Evolutionary conservation across 1,140 invertebrate genomes (phyloP).

Genomic region (Drosophila melanogaster): Release_6_plus_ISO1_MT NT_037436.4:12908501-12909000

Average conservation of each 20-base stretch:
- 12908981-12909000: not conserved
- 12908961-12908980: slow-evolving; percentile 18
- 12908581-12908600: slow-evolving; percentile 56
- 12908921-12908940: slow-evolving; percentile 47
- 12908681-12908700: slow-evolving; percentile 72
- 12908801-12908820: slow-evolving; percentile 25
- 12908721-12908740: slow-evolving; percentile 75
- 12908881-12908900: slow-evolving; percentile 15
- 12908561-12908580: slow-evolving; percentile 68
- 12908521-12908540: slow-evolving; percentile 20
- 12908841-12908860: slow-evolving; percentile 57
- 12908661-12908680: slow-evolving; percentile 47
- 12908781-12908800: slow-evolving; percentile 12
- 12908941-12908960: slow-evolving; percentile 55
- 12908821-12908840: slow-evolving; percentile 22
- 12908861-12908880: slow-evolving; percentile 40
- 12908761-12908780: slow-evolving; percentile 28
- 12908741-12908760: slow-evolving; percentile 41
- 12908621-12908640: slow-evolving; percentile 50
- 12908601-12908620: slow-evolving; percentile 41
- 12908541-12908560: slow-evolving; percentile 50
- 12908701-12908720: slow-evolving; percentile 79
- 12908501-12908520: slow-evolving; percentile 53
- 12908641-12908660: slow-evolving; percentile 52
- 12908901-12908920: slow-evolving; percentile 37